Evolutionary conservation across 2,888 invertebrate genomes (phyloP).

Genomic region (Pardosa pseudoannulata): DNA sequence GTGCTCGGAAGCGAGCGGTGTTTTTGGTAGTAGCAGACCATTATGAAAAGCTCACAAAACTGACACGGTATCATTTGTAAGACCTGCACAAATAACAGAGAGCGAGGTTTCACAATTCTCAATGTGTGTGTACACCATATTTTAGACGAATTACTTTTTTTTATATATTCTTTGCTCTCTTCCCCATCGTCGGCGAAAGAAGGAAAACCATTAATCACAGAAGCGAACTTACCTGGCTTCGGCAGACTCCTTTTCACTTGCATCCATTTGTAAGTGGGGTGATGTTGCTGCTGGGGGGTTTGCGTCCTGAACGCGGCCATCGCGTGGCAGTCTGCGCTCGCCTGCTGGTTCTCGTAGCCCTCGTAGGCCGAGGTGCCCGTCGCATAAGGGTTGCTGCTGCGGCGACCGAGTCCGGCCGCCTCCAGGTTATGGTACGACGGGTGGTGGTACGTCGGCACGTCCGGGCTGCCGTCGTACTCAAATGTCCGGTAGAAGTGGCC

Average conservation of each 20-base stretch:
- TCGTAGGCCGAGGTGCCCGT: slow-evolving; percentile 47
- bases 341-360: slow-evolving; percentile 70
- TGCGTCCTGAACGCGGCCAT: slow-evolving; percentile 25
- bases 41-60: too few species aligned
- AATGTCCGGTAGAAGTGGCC: slow-evolving; percentile 21
- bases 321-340: not conserved
- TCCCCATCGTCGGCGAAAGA: not conserved
- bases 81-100: not conserved
- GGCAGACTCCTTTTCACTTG: slow-evolving; percentile 97
- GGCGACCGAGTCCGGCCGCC: slow-evolving; percentile 4
- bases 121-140: not conserved
- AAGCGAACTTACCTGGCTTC: slow-evolving; percentile 89
- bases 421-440: not conserved
- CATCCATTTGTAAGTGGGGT: slow-evolving; percentile 99
- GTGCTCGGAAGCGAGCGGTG: too few species aligned
- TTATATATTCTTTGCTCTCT: too few species aligned
- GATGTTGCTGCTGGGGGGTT: slow-evolving; percentile 75
- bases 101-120: not conserved
- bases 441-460: not conserved
- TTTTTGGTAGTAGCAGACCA: too few species aligned
- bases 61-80: not conserved
- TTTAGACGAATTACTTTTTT: too few species aligned
- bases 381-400: slow-evolving; percentile 28
- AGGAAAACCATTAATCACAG: not conserved
- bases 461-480: slow-evolving; percentile 16